Base-by-base conservation (phyloP, 1,140 invertebrate species). In the Drosophila simulans region DNA sequence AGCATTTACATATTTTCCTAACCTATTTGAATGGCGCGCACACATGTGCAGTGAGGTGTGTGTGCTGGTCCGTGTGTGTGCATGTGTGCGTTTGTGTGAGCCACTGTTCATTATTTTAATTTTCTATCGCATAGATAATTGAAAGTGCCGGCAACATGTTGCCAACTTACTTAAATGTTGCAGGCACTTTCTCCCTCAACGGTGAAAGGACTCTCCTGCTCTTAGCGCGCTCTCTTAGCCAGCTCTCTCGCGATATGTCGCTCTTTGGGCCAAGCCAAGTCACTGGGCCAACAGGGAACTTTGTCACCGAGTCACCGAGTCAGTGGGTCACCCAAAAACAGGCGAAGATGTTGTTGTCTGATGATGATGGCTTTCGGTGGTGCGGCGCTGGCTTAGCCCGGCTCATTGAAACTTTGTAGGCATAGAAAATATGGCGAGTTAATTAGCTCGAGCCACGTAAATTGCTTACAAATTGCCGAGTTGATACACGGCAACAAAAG, bases 51-150 rank as follows among this genome's bases (percentile, higher is more conserved):
- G 56, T 46, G 62, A 45, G 34, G 39, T 76, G 54, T 66, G 27
- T 51, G 63, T 69, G 60, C 35, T 10, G 7, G 31, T 8, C 31
- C 31, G 31, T 31, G 31, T 31, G 12, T 13, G 13, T 13, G 12
- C 13, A n/a, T 20, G 40, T 25, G 17, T 64, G 15, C 37, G 40
- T 52, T 10, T 73, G 43, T 63, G 54, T 53, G 48, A 43, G 60
- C 52, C 69, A 73, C 69, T 86, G 75, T 88, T 79, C 84, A 86
- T 86, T 86, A 88, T 79, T 88, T 86, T 88, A 86, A 86, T 86
- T 82, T 88, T 72, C 65, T 72, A 83, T 72, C 56, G 76, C 69
- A 69, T 17, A 77, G 63, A 78, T 80, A 80, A 88, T 83, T 88
- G 79, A 82, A 86, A 55, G 57, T 40, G 52, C 34, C 66, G 7